phyloP scores from a whole-genome alignment of 1,140 invertebrate genomes.

The Pachyrhynchus sulphureomaculatus region DNA sequence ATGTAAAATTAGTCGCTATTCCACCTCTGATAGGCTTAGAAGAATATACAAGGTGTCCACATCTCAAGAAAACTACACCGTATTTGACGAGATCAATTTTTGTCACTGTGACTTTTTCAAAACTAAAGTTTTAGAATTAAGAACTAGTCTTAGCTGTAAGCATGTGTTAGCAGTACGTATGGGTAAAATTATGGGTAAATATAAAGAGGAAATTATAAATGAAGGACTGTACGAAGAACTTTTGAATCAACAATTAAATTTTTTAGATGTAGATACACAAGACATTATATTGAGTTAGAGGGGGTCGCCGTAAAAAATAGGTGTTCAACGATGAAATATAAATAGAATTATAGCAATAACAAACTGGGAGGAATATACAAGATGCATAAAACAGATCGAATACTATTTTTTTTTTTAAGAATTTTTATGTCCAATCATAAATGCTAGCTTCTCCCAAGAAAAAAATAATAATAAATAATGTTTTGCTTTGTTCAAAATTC shows the following conservation, averaged over 20 bases:
- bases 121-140: slow-evolving; percentile 57
- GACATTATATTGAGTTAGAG: too few relatives aligned
- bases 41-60: slow-evolving; percentile 60
- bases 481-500: too few relatives aligned
- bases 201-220: slow-evolving; percentile 54
- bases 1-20: slow-evolving; percentile 53
- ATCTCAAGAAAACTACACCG: slow-evolving; percentile 58
- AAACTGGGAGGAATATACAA: too few relatives aligned
- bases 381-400: too few relatives aligned
- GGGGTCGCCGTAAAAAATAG: too few relatives aligned
- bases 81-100: slow-evolving; percentile 64
- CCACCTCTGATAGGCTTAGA: slow-evolving; percentile 46
- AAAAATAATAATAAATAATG: too few relatives aligned
- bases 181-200: slow-evolving; percentile 54
- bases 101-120: slow-evolving; percentile 63
- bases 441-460: too few relatives aligned
- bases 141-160: slow-evolving; percentile 60
- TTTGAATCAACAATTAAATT: slow-evolving; percentile 34
- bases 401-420: too few relatives aligned
- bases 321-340: too few relatives aligned
- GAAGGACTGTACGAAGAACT: slow-evolving; percentile 37
- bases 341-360: too few relatives aligned
- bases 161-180: slow-evolving; percentile 65
- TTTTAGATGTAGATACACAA: neutral
- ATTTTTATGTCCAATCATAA: too few relatives aligned